phyloP scores from a whole-genome alignment of 2,888 invertebrate species.

The Amphiduros pacificus region DNA sequence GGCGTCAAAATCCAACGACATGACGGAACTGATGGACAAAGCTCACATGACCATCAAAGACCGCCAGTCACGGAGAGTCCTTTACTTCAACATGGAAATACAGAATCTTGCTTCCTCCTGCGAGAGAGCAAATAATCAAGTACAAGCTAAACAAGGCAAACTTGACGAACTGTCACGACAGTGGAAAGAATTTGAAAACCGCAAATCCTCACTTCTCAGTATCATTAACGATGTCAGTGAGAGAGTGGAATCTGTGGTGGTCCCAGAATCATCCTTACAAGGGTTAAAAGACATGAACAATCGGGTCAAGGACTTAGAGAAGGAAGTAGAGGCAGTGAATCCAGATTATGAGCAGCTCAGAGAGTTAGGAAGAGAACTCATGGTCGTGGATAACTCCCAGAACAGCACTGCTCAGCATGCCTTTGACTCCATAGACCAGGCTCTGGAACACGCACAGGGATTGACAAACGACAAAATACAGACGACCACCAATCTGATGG shows the following conservation, averaged over 20 bases:
- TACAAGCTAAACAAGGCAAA: constrained; percentile 52
- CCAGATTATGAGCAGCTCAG: constrained; percentile 69
- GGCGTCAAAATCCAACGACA: constrained; percentile 35
- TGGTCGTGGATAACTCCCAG: constrained; percentile 43
- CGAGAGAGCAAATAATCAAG: not conserved
- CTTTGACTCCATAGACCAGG: constrained; percentile 39
- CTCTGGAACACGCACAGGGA: constrained; percentile 48
- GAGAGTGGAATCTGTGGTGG: not conserved
- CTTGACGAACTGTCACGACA: constrained; percentile 62
- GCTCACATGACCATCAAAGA: constrained; percentile 51
- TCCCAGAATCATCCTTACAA: not conserved
- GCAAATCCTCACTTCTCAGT: constrained; percentile 42
- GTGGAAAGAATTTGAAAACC: constrained; percentile 77
- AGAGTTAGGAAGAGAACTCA: constrained; percentile 71
- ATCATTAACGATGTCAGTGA: constrained; percentile 5
- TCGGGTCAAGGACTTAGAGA: constrained; percentile 40
- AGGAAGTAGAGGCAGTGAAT: constrained; percentile 44
- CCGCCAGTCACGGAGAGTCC: constrained; percentile 46
- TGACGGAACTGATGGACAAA: constrained; percentile 49
- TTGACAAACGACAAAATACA: constrained; percentile 29
- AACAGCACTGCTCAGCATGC: constrained; percentile 40
- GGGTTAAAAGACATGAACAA: constrained; percentile 12
- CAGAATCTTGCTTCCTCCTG: constrained; percentile 33
- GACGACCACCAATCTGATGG: constrained; percentile 28
- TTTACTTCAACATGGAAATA: constrained; percentile 49